Evolutionary conservation across 2,797 vertebrate genomes (phyloP).

Genomic region (Capromys pilorides): DNA sequence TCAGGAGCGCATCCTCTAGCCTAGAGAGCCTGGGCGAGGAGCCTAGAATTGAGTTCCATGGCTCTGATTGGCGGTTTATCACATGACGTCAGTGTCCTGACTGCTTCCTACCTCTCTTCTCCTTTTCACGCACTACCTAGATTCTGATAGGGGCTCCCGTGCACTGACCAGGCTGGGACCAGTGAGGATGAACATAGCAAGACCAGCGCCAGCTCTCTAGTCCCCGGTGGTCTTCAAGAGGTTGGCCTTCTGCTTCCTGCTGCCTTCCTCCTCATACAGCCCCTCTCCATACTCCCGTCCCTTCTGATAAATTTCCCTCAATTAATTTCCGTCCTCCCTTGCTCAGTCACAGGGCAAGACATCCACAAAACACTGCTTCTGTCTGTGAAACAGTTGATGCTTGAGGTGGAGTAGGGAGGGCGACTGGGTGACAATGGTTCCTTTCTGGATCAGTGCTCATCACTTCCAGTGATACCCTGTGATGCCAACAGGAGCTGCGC

Average conservation of each 20-base stretch:
- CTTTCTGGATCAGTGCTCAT: no score
- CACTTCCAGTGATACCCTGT: no score
- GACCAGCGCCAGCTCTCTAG: background rate
- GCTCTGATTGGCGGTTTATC: background rate
- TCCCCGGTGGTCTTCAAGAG: background rate
- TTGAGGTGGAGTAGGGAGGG: no score
- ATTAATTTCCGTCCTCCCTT: no score
- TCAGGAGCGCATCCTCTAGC: rapidly evolving
- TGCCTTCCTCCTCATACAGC: background rate
- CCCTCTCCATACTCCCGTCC: rapidly evolving
- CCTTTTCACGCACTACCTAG: rapidly evolving
- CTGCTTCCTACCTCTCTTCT: rapidly evolving
- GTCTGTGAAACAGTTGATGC: no score
- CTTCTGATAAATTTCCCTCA: no score
- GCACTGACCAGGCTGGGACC: background rate
- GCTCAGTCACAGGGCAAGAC: no score
- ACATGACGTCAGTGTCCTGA: constrained; percentile 39
- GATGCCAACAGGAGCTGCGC: no score
- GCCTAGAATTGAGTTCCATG: background rate
- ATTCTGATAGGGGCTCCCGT: no score
- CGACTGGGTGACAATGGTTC: no score
- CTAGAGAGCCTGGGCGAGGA: rapidly evolving
- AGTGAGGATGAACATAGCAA: background rate
- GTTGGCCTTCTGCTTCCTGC: no score
- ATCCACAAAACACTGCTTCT: no score